A percentile compares a stretch with the other conserved stretches of the same genome.
Evolutionary conservation across 2,113 vertebrate genomes (phyloP).

Genomic region (Oncorhynchus keta): DNA sequence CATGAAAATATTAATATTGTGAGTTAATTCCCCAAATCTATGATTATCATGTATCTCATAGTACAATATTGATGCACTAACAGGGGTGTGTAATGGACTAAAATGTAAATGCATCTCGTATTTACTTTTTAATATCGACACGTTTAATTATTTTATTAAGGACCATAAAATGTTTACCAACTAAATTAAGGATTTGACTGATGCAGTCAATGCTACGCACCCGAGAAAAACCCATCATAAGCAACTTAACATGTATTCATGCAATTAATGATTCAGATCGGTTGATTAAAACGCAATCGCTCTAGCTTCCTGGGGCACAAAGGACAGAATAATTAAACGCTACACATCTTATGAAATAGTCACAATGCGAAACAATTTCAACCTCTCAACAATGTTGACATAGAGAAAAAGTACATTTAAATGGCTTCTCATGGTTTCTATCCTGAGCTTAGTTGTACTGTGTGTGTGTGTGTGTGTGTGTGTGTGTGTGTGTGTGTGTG

Average conservation of each 20-base stretch:
- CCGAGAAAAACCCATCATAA: conserved; percentile 51
- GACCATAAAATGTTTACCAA: conserved; percentile 29
- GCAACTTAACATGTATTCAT: conserved; percentile 31
- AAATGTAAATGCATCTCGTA: conserved; percentile 29
- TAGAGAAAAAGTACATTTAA: neutral
- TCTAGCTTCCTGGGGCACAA: conserved; percentile 30
- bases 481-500: conserved; percentile 1
- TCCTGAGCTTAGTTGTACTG: neutral
- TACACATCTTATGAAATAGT: neutral
- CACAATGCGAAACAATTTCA: neutral
- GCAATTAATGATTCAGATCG: conserved; percentile 56
- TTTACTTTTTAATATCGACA: conserved; percentile 37
- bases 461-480: neutral
- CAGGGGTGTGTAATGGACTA: conserved; percentile 26
- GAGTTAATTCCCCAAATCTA: conserved; percentile 48
- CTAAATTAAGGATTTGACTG: conserved; percentile 46
- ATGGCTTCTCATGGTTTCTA: neutral
- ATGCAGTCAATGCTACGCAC: conserved; percentile 34
- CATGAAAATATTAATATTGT: conserved; percentile 34
- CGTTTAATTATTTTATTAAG: conserved; percentile 21
- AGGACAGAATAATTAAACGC: conserved; percentile 52
- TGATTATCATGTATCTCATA: conserved; percentile 33
- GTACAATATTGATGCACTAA: conserved; percentile 27
- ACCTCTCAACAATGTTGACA: neutral
- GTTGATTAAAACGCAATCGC: conserved; percentile 43